Evolutionary conservation across 2,888 invertebrate species (phyloP), one percentile per base, ranked within the genome.

Genomic region (Apodemia mormo): DNA sequence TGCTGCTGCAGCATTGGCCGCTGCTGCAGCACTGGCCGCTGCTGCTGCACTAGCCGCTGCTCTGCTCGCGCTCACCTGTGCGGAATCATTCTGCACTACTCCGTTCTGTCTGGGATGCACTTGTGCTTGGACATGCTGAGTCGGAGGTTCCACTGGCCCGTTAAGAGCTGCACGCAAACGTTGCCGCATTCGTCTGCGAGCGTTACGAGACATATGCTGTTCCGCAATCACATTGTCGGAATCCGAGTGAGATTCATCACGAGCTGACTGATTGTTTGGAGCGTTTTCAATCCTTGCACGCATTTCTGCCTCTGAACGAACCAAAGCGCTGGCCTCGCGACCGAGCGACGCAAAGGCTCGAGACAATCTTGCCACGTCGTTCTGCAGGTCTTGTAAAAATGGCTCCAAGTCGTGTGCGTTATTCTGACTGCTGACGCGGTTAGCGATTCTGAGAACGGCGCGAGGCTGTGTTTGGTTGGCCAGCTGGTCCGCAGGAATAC

Each of bases 361-460:
- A 6, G 89, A 85, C 29, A 92, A 83, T 45, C 88, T 76, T 9
- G 81, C 86, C 2, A 91, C 89, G 75, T 89, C 88, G 68, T 86
- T 83, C 73, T 89, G 89, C 49, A 92, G 77, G 70, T 85, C 88
- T 70, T 87, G 89, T 22, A 90, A 77, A 66, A 86, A 85, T 10
- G 87, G 87, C 73, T 86, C 86, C 9, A 88, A 76, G 71, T 84
- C 82, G 67, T 83, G 81, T 0, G 82, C 72, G 14, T 58, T 66
- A 72, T 80, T 80, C 61, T 78, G 76, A 5, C 77, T 77, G 76
- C 76, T 78, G 72, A 85, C 86, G 72, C 92, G 88, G 76, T 81
- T 87, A 70, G 92, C 92, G 71, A 92, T 87, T 71, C 92, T 88
- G 73, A 92, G 78, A 40, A 92, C 88, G 73, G 87, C 89, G 68